Conservation (phyloP, 2,888 invertebrate species). For the Margaritifera margaritifera region DNA sequence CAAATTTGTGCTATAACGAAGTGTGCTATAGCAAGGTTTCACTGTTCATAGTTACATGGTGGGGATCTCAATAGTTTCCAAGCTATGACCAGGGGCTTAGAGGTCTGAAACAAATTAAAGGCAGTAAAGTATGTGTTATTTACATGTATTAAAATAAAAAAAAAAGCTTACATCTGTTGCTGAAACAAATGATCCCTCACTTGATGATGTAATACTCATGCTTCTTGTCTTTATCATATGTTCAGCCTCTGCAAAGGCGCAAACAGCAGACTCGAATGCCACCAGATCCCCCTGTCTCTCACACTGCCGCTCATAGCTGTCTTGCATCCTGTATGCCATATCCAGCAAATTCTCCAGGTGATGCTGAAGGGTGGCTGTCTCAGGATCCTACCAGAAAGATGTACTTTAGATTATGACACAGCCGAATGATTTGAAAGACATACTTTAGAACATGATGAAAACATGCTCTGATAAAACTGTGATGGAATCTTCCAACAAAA, state of each 20-base stretch:
- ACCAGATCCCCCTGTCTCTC: slow-evolving; percentile 60
- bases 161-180: slow-evolving; percentile 83
- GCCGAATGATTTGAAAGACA: neutral
- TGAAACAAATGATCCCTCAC: slow-evolving; percentile 91
- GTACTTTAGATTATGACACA: neutral
- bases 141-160: neutral
- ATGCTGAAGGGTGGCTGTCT: slow-evolving; percentile 72
- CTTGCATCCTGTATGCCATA: slow-evolving; percentile 88
- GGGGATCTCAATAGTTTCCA: no score
- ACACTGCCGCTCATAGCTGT: slow-evolving; percentile 76
- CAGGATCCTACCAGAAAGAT: slow-evolving; percentile 52
- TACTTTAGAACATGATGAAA: neutral
- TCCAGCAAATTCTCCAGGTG: slow-evolving; percentile 88
- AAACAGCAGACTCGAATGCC: slow-evolving; percentile 61
- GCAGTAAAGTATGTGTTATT: neutral
- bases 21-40: no score
- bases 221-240: slow-evolving; percentile 37
- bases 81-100: no score
- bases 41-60: no score
- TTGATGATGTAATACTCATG: slow-evolving; percentile 59
- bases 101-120: no score
- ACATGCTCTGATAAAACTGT: neutral
- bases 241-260: slow-evolving; percentile 56
- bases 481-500: no score
- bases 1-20: no score